phyloP scores from a whole-genome alignment of 92 coral and sea anemone genomes.

The Heliopora coerulea region DNA sequence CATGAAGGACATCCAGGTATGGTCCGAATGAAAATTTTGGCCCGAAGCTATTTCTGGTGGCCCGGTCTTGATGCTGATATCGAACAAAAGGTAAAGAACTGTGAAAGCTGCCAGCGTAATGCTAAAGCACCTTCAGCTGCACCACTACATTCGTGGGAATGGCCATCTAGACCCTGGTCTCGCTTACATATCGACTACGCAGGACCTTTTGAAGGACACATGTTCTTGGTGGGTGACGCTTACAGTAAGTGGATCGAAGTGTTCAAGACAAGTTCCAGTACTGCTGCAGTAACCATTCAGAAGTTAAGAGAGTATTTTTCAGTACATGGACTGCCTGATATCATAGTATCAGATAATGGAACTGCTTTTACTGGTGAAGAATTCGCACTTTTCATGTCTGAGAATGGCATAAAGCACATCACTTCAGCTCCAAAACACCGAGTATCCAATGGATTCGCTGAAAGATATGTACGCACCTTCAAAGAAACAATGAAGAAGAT shows the following conservation, averaged over 20 bases:
- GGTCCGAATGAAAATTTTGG: neutral
- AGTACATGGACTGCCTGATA: slow-evolving; percentile 25
- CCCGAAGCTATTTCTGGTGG: slow-evolving; percentile 31
- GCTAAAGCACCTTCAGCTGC: too few species aligned
- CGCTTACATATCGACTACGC: slow-evolving; percentile 1
- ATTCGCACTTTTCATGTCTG: too few species aligned
- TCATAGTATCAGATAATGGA: slow-evolving; percentile 12
- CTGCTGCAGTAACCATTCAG: too few species aligned
- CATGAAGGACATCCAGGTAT: slow-evolving; percentile 24
- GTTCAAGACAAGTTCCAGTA: too few species aligned
- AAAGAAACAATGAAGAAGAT: slow-evolving; percentile 48
- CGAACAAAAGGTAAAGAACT: neutral
- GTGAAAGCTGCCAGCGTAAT: neutral
- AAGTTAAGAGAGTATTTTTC: too few species aligned
- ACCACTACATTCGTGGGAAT: too few species aligned
- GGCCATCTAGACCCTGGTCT: too few species aligned
- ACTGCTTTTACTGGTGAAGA: too few species aligned
- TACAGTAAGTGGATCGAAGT: slow-evolving; percentile 40
- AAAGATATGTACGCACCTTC: slow-evolving; percentile 44
- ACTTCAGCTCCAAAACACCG: too few species aligned
- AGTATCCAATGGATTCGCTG: too few species aligned
- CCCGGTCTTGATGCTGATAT: slow-evolving; percentile 2
- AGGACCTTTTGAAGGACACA: too few species aligned
- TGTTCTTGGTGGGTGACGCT: slow-evolving; percentile 12
- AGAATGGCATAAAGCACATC: too few species aligned